Evolutionary conservation across 2,797 vertebrate genomes (phyloP), one percentile per base, ranked within the genome.

Genomic region (Pogonophryne albipinna): DNA sequence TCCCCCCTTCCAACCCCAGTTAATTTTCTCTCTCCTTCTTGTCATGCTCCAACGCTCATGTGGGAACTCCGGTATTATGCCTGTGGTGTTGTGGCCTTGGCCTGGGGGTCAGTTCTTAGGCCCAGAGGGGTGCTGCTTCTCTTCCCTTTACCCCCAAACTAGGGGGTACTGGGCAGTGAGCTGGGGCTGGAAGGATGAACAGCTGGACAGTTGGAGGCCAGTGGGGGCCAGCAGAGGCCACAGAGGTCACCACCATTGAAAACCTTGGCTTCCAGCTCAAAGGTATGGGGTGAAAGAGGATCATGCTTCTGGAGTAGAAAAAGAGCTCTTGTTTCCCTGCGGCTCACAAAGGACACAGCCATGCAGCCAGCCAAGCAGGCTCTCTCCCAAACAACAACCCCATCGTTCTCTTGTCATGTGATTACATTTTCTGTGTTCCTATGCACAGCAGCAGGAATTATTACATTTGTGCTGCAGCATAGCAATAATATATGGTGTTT

Each of bases 201-300:
- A 92, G 88, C 90, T 91, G 88, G 83, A 86, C 59, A 86, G 86
- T 78, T 87, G 87, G 85, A 90, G 89, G 90, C 85, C 90, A 90
- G 66, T 78, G 82, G 83, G 76, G 84, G 80, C 89, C 85, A 52
- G 79, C 74, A 77, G 87, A 80, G 84, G 85, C 83, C 90, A 91
- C 63, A 61, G 83, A 91, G 94, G 93, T 95, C 92, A 93, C 78
- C 79, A 74, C 91, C 90, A 94, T 95, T 94, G 89, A 93, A 91
- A 93, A 82, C 89, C 82, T 83, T 83, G 85, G 90, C 90, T 89
- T 76, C 72, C 80, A 46, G 85, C 92, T 94, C 91, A 94, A 91
- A 95, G 93, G 93, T 92, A 87, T n/a, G 76, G 85, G 87, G 78
- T 93, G 92, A 92, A 92, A 92, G 92, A 92, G 88, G 92, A 93